Conservation (phyloP, 2,797 vertebrate genomes). For the Picus viridis region DNA sequence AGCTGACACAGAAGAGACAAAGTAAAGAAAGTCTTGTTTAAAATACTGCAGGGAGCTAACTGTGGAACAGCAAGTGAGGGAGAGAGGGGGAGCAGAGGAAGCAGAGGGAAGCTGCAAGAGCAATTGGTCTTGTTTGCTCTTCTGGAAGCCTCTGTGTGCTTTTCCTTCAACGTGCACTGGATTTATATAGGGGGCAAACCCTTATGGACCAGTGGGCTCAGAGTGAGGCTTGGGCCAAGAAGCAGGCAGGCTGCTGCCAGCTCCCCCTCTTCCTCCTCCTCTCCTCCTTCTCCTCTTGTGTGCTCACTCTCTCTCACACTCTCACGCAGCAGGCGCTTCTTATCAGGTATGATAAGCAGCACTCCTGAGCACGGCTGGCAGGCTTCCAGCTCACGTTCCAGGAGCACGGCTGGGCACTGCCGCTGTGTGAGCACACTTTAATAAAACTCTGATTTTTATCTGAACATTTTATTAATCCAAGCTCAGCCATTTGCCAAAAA, state of each 20-base stretch:
- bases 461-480: conserved; percentile 71
- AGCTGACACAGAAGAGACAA: conserved; percentile 47
- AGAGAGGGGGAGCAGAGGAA: not conserved
- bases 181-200: conserved; percentile 46
- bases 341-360: conserved; percentile 60
- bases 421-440: conserved; percentile 32
- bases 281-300: not conserved
- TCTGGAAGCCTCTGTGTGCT: conserved; percentile 36
- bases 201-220: not conserved
- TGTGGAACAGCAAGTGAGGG: not conserved
- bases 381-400: conserved; percentile 46
- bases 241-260: not conserved
- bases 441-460: conserved; percentile 71
- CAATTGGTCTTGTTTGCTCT: conserved; percentile 1
- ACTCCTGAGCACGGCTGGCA: conserved; percentile 36
- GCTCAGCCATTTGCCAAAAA: conserved; percentile 50
- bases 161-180: conserved; percentile 17
- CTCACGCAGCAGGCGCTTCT: conserved; percentile 8
- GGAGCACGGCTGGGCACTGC: not conserved
- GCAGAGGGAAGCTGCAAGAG: not conserved
- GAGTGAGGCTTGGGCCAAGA: not conserved
- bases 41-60: conserved; percentile 6
- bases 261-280: not conserved
- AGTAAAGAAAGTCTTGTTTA: conserved; percentile 57
- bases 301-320: not conserved